These are phyloP conservation scores for Pogonomyrmex barbatus DNA, from an alignment of 1,140 invertebrate species.

Conservation along the genomic window DNA sequence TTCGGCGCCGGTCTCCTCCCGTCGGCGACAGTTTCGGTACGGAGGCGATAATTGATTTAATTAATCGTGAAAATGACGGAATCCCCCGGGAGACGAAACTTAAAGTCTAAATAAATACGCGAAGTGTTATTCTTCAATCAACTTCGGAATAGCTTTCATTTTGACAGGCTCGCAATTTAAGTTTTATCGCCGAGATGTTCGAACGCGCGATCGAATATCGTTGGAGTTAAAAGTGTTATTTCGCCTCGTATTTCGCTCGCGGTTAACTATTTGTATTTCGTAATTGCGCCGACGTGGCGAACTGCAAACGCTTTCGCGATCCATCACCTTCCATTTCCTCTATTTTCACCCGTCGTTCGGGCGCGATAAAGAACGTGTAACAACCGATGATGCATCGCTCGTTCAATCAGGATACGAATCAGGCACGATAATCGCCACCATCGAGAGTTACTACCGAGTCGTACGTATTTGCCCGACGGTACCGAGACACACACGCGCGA, in stretches of 20 bases:
- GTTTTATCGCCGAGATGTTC: background rate
- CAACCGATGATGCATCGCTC: conserved; percentile 45
- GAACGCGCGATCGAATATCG: background rate
- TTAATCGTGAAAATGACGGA: conserved; percentile 5
- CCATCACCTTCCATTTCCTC: conserved; percentile 42
- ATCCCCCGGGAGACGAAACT: background rate
- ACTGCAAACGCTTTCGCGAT: conserved; percentile 32
- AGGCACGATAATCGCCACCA: conserved; percentile 33
- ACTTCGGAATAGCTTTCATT: background rate
- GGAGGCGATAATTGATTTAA: background rate
- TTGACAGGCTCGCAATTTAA: background rate
- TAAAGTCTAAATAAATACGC: background rate
- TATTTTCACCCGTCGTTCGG: conserved; percentile 34
- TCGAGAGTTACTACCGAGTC: conserved; percentile 9
- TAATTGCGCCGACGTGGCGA: conserved; percentile 18
- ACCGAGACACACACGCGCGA: conserved; percentile 25
- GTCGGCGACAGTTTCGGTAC: conserved; percentile 7
- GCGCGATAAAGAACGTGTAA: conserved; percentile 25
- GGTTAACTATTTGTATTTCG: conserved; percentile 39
- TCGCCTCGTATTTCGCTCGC: background rate
- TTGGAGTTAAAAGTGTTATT: background rate
- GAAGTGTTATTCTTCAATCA: background rate
- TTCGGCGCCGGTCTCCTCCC: background rate
- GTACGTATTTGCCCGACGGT: background rate
- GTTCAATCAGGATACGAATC: conserved; percentile 35